Percentiles rank a stretch among this genome's conserved stretches.
Evolutionary conservation across 2,113 vertebrate species (phyloP).

Genomic region (Brachypodius melanocephalos): DNA sequence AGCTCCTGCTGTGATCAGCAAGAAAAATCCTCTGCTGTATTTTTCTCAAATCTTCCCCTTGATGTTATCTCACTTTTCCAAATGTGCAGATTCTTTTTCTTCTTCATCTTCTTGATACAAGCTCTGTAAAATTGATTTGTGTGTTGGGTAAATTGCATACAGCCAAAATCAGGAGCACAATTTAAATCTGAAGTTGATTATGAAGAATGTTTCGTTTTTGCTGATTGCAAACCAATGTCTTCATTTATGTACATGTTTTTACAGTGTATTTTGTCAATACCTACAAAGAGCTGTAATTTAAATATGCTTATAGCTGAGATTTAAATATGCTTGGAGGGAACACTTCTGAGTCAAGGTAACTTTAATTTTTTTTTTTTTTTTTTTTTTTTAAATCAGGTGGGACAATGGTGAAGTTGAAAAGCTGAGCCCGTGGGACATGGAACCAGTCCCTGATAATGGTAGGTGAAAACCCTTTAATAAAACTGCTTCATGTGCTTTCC

Average conservation of each 20-base stretch:
- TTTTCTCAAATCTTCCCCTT: background rate
- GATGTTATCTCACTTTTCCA: background rate
- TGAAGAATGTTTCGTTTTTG: background rate
- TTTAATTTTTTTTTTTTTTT: background rate
- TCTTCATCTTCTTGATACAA: background rate
- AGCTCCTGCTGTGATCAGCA: background rate
- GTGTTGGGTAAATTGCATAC: background rate
- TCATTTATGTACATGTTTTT: background rate
- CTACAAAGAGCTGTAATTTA: background rate
- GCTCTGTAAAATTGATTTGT: background rate
- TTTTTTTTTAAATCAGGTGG: slow-evolving; percentile 79
- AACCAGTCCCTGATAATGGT: slow-evolving; percentile 92
- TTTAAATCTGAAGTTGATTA: background rate
- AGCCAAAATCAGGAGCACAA: background rate
- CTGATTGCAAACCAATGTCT: background rate
- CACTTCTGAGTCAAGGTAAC: background rate
- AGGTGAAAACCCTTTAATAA: slow-evolving; percentile 27
- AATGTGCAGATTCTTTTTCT: background rate
- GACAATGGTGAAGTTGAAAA: slow-evolving; percentile 95
- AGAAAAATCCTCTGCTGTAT: background rate
- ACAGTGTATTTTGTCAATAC: background rate
- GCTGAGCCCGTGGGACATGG: slow-evolving; percentile 96
- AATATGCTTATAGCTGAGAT: background rate
- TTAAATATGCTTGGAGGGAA: background rate
- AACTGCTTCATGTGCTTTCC: background rate